Evolutionary conservation across 2,888 invertebrate species (phyloP).

Genomic region (Ptilodon capucinus): DNA sequence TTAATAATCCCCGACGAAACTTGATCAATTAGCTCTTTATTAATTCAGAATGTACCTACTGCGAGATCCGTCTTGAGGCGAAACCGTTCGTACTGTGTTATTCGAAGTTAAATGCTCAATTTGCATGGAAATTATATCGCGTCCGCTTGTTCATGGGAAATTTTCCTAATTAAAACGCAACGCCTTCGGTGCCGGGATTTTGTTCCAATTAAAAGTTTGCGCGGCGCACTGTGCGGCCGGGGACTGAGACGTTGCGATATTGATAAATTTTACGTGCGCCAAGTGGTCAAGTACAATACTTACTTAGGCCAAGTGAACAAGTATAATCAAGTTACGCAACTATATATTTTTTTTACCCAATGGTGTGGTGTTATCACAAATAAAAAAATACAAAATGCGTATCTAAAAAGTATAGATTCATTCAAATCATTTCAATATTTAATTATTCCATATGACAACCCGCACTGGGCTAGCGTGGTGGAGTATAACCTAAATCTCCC

Average conservation of each 20-base stretch:
- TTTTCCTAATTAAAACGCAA: conserved; percentile 81
- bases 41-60: conserved; percentile 51
- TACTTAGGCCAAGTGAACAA: not conserved
- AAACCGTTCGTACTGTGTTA: conserved; percentile 49
- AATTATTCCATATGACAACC: no score
- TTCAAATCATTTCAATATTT: no score
- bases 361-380: no score
- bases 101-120: conserved; percentile 78
- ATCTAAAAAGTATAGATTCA: no score
- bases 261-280: conserved; percentile 45
- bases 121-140: conserved; percentile 81
- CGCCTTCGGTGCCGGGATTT: conserved; percentile 76
- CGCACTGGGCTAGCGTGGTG: no score
- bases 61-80: conserved; percentile 41
- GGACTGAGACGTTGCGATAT: conserved; percentile 48
- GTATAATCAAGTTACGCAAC: no score
- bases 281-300: no score
- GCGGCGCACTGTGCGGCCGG: conserved; percentile 33
- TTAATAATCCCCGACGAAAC: conserved; percentile 26
- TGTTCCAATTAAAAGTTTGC: conserved; percentile 80
- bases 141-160: conserved; percentile 78
- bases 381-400: no score
- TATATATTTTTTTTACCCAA: no score
- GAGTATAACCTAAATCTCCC: no score
- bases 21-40: conserved; percentile 51